Percentiles rank a stretch among this genome's conserved stretches.
phyloP scores from a whole-genome alignment of 2,797 vertebrate species.

The Chromobotia macracanthus region DNA sequence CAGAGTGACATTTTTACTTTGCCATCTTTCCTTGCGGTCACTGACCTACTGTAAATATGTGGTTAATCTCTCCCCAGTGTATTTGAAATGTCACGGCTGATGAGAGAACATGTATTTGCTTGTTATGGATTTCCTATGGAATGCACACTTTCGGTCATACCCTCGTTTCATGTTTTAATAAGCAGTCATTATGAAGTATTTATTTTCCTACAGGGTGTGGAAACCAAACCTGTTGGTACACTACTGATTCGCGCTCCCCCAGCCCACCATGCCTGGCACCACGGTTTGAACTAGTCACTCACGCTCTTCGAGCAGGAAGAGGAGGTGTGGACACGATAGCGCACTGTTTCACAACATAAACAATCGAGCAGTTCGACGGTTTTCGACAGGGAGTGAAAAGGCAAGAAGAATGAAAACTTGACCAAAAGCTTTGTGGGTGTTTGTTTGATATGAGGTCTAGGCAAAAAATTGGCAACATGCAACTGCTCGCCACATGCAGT shows the following conservation, averaged over 20 bases:
- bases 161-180: constrained; percentile 77
- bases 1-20: constrained; percentile 61
- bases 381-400: constrained; percentile 26
- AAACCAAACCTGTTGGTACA: constrained; percentile 80
- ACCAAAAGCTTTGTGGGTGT: constrained; percentile 27
- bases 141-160: constrained; percentile 76
- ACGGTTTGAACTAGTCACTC: constrained; percentile 62
- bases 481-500: neutral
- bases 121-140: constrained; percentile 80
- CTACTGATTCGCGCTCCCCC: constrained; percentile 54
- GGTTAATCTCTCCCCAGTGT: constrained; percentile 73
- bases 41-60: constrained; percentile 71
- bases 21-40: constrained; percentile 71
- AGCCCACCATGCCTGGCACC: constrained; percentile 32
- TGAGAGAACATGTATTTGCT: constrained; percentile 77
- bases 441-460: neutral
- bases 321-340: constrained; percentile 26
- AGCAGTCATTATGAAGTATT: constrained; percentile 77
- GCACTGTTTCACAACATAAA: constrained; percentile 19
- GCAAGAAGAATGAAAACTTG: constrained; percentile 21
- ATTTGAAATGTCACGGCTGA: constrained; percentile 74
- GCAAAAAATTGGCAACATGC: neutral
- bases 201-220: constrained; percentile 80
- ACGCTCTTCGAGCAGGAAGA: constrained; percentile 34
- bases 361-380: constrained; percentile 39